Base-by-base conservation (phyloP, 2,113 vertebrate genomes). In the Myrmecobius fasciatus region DNA sequence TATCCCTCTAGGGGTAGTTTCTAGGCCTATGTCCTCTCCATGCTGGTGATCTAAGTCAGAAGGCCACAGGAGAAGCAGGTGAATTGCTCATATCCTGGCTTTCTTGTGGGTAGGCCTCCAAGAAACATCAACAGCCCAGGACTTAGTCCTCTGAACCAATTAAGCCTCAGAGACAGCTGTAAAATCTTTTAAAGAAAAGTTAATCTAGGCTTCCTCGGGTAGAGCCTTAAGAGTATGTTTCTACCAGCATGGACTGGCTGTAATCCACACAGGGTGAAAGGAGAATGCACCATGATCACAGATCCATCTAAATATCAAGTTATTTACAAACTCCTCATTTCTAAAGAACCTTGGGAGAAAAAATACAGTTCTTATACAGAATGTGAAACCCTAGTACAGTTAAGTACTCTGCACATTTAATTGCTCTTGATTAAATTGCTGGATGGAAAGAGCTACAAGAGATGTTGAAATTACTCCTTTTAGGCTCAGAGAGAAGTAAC, bases 341-440 rank as follows among this genome's bases (percentile, higher is more conserved):
- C 43, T 89, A 91, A 93, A 90, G 48, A 88, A 90, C 56, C 49
- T 93, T 91, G 36, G 48, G 26, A 88, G 92, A 92, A 56, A 53
- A 94, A 91, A 92, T 26, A 53, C 51, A 60, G 26, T 49, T 54
- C 14, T 75, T n/a, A n/a, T 24, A 36, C 31, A n/a, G 60, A n/a
- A n/a, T n/a, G 60, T 20, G 31, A n/a, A 75, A 75, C 31, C 60
- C 60, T n/a, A 20, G 31, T n/a, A 75, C 60, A 75, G 14, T n/a
- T n/a, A 4, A 75, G 31, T 75, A 20, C 60, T 75, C 36, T 75
- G 31, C 31, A 75, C 31, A 75, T 75, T n/a, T n/a, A 5, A 75
- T 2, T 17, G 36, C 36, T n/a, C 60, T n/a, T 67, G 26, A 11
- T 60, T 60, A 14, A n/a, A n/a, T 17, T 75, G 31, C 60, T n/a